Conservation (phyloP, 2,888 invertebrate genomes). For the Andrena hattorfiana region DNA sequence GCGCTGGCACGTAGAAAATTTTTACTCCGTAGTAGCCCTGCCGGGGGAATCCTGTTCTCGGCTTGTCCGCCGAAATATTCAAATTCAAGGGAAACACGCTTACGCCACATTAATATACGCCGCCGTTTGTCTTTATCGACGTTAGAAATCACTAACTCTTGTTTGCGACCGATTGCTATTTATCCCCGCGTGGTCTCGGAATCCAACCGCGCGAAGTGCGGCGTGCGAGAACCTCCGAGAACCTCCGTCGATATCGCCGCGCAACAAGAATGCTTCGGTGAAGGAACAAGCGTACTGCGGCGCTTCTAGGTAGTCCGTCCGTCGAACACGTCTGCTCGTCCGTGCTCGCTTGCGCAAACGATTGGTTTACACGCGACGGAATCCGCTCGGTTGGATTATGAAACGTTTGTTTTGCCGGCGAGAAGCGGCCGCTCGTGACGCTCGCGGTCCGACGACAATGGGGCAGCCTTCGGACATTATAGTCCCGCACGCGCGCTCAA, state of each 20-base stretch:
- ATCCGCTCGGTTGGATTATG: conserved; percentile 68
- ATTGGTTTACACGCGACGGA: conserved; percentile 67
- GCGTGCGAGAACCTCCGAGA: conserved; percentile 10
- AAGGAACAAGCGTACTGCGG: conserved; percentile 1
- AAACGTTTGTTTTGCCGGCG: conserved; percentile 75
- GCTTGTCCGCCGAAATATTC: too few relatives aligned
- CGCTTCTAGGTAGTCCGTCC: conserved; percentile 12
- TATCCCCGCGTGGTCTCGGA: neutral
- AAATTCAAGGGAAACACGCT: too few relatives aligned
- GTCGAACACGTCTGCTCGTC: conserved; percentile 30
- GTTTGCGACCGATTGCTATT: too few relatives aligned
- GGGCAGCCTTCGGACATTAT: conserved; percentile 72
- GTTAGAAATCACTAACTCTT: too few relatives aligned
- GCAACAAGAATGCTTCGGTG: conserved; percentile 31
- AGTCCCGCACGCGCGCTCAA: conserved; percentile 73
- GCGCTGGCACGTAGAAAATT: conserved; percentile 68
- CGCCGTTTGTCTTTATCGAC: too few relatives aligned
- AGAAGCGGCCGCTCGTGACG: conserved; percentile 60
- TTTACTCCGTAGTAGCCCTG: conserved; percentile 27
- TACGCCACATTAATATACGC: too few relatives aligned
- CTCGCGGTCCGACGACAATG: conserved; percentile 66
- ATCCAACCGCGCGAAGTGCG: neutral
- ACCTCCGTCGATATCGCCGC: conserved; percentile 29
- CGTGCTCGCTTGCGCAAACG: conserved; percentile 54
- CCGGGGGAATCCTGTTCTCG: neutral